phyloP scores from a whole-genome alignment of 2,797 vertebrate species.

The Chelonia mydas region DNA sequence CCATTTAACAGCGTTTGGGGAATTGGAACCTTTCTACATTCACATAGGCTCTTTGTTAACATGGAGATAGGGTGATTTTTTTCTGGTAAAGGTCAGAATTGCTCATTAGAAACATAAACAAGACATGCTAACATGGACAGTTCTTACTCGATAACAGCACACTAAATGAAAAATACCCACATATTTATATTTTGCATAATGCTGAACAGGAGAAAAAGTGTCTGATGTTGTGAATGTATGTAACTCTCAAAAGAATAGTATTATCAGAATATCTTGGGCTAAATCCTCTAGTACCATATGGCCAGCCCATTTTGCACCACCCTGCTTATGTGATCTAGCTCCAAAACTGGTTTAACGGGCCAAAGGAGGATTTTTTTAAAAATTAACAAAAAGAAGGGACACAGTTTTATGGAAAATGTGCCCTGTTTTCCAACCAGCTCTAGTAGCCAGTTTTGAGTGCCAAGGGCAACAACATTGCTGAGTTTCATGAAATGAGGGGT shows the following conservation, averaged over 20 bases:
- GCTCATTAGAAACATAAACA: constrained; percentile 72
- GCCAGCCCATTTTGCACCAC: not conserved
- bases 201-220: not conserved
- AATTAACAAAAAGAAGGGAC: not conserved
- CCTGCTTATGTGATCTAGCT: not conserved
- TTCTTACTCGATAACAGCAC: constrained; percentile 53
- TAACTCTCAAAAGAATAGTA: not conserved
- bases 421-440: not conserved
- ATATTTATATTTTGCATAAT: not conserved
- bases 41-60: constrained; percentile 63
- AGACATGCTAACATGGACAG: constrained; percentile 38
- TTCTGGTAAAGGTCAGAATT: constrained; percentile 77
- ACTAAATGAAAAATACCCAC: constrained; percentile 39
- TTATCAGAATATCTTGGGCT: not conserved
- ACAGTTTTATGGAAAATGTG: not conserved
- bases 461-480: not conserved
- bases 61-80: constrained; percentile 21
- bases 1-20: constrained; percentile 71
- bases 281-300: not conserved
- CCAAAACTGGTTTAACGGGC: not conserved
- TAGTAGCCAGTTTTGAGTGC: not conserved
- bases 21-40: constrained; percentile 68
- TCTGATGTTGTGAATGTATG: not conserved
- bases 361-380: not conserved
- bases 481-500: not conserved